Evolutionary conservation across 2,797 vertebrate species (phyloP).

Genomic region (Knipowitschia caucasica): DNA sequence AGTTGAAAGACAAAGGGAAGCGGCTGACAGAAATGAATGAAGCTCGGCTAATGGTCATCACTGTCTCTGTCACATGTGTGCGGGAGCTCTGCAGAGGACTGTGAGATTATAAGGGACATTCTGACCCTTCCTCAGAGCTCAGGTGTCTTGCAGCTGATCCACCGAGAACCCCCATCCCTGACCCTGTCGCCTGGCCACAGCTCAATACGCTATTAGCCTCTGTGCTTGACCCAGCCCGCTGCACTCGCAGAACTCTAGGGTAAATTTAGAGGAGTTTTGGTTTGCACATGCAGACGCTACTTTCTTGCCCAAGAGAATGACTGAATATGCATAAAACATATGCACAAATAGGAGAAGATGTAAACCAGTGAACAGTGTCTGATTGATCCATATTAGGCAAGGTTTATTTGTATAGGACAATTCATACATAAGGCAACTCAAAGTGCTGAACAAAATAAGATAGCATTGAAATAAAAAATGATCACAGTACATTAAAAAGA

Average conservation of each 20-base stretch:
- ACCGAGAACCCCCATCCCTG: constrained; percentile 46
- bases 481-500: too few relatives aligned
- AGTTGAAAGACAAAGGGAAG: constrained; percentile 37
- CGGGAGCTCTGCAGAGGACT: constrained; percentile 1
- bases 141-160: constrained; percentile 75
- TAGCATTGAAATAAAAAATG: too few relatives aligned
- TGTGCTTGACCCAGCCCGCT: constrained; percentile 51
- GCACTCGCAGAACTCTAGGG: constrained; percentile 3
- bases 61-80: constrained; percentile 41
- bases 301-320: too few relatives aligned
- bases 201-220: constrained; percentile 77
- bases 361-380: too few relatives aligned
- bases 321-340: too few relatives aligned
- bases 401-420: too few relatives aligned
- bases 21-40: constrained; percentile 45
- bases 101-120: constrained; percentile 35
- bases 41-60: constrained; percentile 40
- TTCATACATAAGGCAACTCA: too few relatives aligned
- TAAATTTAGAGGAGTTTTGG: background rate
- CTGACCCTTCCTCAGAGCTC: constrained; percentile 40
- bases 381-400: too few relatives aligned
- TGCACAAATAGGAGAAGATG: too few relatives aligned
- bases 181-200: constrained; percentile 67
- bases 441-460: too few relatives aligned
- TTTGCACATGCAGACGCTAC: too few relatives aligned